Evolutionary conservation across 2,888 invertebrate genomes (phyloP).

Genomic region (Lepeophtheirus nordmannii): DNA sequence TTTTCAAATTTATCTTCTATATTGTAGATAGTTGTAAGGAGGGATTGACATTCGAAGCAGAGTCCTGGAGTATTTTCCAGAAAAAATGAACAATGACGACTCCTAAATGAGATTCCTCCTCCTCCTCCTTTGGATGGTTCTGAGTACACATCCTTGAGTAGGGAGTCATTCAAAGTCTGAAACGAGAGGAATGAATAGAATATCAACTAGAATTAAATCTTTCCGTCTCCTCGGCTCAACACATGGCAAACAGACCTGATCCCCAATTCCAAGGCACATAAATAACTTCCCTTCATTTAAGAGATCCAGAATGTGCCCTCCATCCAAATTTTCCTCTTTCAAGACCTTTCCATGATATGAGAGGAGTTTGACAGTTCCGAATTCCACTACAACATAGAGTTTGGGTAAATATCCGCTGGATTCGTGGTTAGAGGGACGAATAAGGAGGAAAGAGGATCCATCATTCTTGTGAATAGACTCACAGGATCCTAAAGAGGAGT

Average conservation of each 20-base stretch:
- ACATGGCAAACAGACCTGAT: not conserved
- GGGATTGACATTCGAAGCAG: not conserved
- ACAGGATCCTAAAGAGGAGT: not conserved
- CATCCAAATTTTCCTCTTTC: not conserved
- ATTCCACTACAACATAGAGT: not conserved
- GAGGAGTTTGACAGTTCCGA: not conserved
- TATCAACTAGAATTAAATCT: no score
- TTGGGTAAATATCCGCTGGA: not conserved
- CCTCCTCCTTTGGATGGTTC: not conserved
- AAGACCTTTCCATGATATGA: slow-evolving; percentile 1
- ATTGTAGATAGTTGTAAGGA: not conserved
- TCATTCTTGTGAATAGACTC: not conserved
- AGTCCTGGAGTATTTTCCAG: not conserved
- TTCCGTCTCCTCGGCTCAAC: no score
- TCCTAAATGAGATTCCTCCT: not conserved
- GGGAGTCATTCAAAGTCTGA: not conserved
- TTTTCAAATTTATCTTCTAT: no score
- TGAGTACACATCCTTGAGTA: not conserved
- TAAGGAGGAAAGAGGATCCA: not conserved
- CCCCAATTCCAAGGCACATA: not conserved
- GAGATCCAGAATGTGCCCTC: not conserved
- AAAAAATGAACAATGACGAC: not conserved
- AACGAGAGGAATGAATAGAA: not conserved
- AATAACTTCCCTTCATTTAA: not conserved
- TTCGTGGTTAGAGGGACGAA: not conserved